Percentiles rank a stretch among this genome's conserved stretches.
These are phyloP conservation scores for Serinus canaria DNA, from an alignment of 2,113 vertebrate species.

Conservation along the genomic window DNA sequence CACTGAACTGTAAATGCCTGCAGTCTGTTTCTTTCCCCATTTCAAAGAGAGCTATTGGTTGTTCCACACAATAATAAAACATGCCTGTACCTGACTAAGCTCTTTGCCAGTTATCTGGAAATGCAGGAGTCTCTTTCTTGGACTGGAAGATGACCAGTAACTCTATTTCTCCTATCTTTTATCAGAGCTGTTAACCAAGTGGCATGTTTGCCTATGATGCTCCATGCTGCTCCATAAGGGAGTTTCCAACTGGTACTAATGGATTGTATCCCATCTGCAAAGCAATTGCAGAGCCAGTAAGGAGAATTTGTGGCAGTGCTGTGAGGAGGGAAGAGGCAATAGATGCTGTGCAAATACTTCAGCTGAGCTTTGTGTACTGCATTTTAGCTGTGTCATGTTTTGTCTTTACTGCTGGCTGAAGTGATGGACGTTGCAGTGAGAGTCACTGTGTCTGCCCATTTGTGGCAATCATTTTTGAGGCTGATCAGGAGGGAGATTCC, in stretches of 20 bases:
- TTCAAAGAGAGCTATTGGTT: background rate
- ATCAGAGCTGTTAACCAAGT: background rate
- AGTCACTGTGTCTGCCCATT: background rate
- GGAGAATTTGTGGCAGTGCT: background rate
- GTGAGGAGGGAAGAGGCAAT: background rate
- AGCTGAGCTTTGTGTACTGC: background rate
- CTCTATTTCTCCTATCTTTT: background rate
- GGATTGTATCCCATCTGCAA: background rate
- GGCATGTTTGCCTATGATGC: background rate
- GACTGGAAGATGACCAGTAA: background rate
- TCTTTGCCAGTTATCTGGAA: background rate
- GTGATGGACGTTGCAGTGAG: background rate
- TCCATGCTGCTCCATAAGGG: background rate
- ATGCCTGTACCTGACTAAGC: background rate
- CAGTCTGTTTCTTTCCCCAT: background rate
- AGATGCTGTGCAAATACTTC: background rate
- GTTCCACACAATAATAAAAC: background rate
- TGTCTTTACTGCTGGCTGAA: background rate
- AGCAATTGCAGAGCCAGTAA: background rate
- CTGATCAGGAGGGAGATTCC: background rate
- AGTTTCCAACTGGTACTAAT: background rate
- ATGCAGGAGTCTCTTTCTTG: background rate
- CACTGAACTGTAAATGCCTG: conserved; percentile 9
- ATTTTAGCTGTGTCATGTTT: background rate
- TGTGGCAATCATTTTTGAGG: background rate